These are phyloP conservation scores for Saimiri boliviensis DNA, from an alignment of 2,113 vertebrate genomes.

Conservation along the genomic window DNA sequence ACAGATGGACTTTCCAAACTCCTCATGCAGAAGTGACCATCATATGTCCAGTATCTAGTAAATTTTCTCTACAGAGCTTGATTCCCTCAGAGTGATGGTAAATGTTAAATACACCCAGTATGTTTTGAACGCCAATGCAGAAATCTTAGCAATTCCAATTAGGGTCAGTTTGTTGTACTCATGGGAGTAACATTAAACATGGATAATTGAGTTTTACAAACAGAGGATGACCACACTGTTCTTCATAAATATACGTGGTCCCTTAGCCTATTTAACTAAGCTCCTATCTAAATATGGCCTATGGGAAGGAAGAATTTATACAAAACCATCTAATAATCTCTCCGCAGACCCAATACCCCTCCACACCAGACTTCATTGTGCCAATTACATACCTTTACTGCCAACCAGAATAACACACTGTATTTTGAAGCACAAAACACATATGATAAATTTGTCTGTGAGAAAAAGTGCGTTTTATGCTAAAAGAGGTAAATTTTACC, in stretches of 20 bases:
- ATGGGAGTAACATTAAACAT: not conserved
- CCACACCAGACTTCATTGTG: not conserved
- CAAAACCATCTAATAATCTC: not conserved
- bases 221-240: conserved; percentile 9
- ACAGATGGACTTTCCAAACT: not conserved
- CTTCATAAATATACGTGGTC: conserved; percentile 11
- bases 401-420: not conserved
- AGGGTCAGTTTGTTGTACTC: not conserved
- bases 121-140: not conserved
- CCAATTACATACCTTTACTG: not conserved
- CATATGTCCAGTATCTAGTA: not conserved
- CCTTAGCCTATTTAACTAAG: conserved; percentile 42
- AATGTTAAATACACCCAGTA: not conserved
- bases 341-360: not conserved
- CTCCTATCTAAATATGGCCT: not conserved
- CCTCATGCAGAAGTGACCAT: not conserved
- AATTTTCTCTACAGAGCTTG: not conserved
- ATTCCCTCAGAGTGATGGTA: not conserved
- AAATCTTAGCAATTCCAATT: conserved; percentile 34
- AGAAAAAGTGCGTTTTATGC: not conserved
- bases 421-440: conserved; percentile 25
- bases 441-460: not conserved
- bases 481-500: not conserved
- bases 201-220: conserved; percentile 35
- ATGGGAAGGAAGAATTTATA: not conserved